These are phyloP conservation scores for Limonius californicus DNA, from an alignment of 1,140 invertebrate species.

Conservation along the genomic window DNA sequence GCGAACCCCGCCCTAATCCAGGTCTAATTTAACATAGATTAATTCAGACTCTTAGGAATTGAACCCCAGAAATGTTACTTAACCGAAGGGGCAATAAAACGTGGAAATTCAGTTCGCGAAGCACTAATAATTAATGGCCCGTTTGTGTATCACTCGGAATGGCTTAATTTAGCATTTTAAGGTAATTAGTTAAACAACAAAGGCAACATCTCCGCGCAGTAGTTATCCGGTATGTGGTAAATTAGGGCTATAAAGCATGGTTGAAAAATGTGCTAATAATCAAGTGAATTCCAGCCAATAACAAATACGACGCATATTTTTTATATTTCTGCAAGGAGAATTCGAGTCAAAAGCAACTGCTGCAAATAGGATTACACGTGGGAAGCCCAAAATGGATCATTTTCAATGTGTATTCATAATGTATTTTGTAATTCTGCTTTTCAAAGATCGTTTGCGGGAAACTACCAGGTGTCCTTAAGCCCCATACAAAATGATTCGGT, in stretches of 20 bases:
- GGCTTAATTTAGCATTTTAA: slow-evolving; percentile 1
- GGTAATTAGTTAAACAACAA: slow-evolving; percentile 1
- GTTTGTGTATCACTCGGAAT: background rate
- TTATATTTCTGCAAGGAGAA: background rate
- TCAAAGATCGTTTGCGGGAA: background rate
- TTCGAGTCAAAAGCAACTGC: background rate
- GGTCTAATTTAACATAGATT: too few species aligned
- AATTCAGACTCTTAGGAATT: background rate
- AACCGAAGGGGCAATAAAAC: background rate
- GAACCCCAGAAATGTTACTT: background rate
- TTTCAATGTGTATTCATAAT: slow-evolving; percentile 1
- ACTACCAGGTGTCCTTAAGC: background rate
- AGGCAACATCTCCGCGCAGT: background rate
- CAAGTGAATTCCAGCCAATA: too few species aligned
- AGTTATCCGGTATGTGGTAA: background rate
- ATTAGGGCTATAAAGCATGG: background rate
- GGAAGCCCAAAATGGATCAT: background rate
- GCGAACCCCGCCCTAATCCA: too few species aligned
- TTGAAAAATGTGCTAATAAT: background rate
- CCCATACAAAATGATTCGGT: background rate
- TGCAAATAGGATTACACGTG: background rate
- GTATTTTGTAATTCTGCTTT: background rate
- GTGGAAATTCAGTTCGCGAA: background rate
- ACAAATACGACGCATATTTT: too few species aligned
- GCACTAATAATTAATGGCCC: background rate